A percentile compares a stretch with the other conserved stretches of the same genome.
Evolutionary conservation across 2,888 invertebrate species (phyloP).

Genomic region (Isotomurus palustris): DNA sequence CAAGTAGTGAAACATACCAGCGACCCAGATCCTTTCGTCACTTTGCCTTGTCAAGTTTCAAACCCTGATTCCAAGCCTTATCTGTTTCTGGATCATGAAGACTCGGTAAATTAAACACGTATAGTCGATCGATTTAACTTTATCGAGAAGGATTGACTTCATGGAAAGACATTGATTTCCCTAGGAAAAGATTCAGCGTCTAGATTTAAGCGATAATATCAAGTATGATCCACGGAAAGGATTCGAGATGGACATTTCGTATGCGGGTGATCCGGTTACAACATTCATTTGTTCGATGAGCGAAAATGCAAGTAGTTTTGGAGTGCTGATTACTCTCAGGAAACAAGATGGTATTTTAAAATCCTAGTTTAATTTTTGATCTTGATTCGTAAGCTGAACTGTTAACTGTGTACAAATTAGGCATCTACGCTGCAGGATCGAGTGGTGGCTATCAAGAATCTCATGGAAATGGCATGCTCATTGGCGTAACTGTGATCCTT

Average conservation of each 20-base stretch:
- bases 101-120: constrained; percentile 27
- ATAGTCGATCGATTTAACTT: too few relatives aligned
- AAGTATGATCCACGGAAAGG: constrained; percentile 33
- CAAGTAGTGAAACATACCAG: constrained; percentile 31
- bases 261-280: constrained; percentile 31
- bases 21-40: constrained; percentile 30
- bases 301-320: constrained; percentile 36
- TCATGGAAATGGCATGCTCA: constrained; percentile 25
- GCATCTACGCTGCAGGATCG: constrained; percentile 20
- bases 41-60: constrained; percentile 35
- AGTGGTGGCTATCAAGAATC: constrained; percentile 20
- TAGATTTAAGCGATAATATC: constrained; percentile 28
- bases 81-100: constrained; percentile 35
- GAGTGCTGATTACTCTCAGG: constrained; percentile 35
- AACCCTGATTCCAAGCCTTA: constrained; percentile 38
- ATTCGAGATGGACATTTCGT: constrained; percentile 31
- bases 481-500: constrained; percentile 29
- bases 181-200: constrained; percentile 29
- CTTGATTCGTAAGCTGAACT: too few relatives aligned
- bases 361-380: too few relatives aligned
- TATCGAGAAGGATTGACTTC: too few relatives aligned
- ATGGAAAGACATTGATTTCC: too few relatives aligned
- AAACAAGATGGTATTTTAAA: constrained; percentile 26
- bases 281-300: constrained; percentile 40
- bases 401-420: too few relatives aligned